phyloP scores from a whole-genome alignment of 2,888 invertebrate species.

The Mechanitis messenoides region DNA sequence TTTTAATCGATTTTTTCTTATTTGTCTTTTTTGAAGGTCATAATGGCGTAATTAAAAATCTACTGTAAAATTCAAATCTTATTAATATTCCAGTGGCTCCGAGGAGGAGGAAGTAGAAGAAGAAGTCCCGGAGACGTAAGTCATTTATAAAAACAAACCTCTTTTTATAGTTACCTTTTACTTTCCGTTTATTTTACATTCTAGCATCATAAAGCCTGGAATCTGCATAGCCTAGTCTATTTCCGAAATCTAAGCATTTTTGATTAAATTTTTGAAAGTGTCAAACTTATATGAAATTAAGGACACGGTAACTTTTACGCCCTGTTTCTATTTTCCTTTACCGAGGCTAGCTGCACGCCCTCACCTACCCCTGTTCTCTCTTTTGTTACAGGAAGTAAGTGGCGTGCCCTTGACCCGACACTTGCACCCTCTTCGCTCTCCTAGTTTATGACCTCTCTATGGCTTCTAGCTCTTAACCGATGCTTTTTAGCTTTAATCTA shows the following conservation, averaged over 20 bases:
- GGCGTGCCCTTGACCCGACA: slow-evolving; percentile 72
- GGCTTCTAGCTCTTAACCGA: slow-evolving; percentile 62
- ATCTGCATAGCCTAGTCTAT: slow-evolving; percentile 54
- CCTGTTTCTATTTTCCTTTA: slow-evolving; percentile 34
- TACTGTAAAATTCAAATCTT: not conserved
- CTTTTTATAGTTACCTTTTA: slow-evolving; percentile 40
- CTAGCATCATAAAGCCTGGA: slow-evolving; percentile 64
- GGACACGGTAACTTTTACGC: slow-evolving; percentile 32
- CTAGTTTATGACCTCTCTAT: slow-evolving; percentile 67
- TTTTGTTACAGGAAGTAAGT: slow-evolving; percentile 79
- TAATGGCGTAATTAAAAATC: not conserved
- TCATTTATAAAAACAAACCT: slow-evolving; percentile 40
- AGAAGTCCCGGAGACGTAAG: slow-evolving; percentile 87
- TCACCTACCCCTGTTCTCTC: slow-evolving; percentile 68
- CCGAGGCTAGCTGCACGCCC: slow-evolving; percentile 66
- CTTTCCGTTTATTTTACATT: slow-evolving; percentile 60
- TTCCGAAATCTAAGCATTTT: slow-evolving; percentile 38
- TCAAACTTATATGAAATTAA: slow-evolving; percentile 23
- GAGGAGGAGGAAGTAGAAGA: slow-evolving; percentile 88
- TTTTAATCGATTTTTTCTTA: not conserved
- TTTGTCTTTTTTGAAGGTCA: not conserved
- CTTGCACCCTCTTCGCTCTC: slow-evolving; percentile 60
- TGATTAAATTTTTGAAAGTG: slow-evolving; percentile 16
- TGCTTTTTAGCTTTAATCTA: slow-evolving; percentile 63
- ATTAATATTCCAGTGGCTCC: slow-evolving; percentile 61